Base-by-base conservation (phyloP, 2,888 invertebrate genomes). In the Toxonevra muliebris region DNA sequence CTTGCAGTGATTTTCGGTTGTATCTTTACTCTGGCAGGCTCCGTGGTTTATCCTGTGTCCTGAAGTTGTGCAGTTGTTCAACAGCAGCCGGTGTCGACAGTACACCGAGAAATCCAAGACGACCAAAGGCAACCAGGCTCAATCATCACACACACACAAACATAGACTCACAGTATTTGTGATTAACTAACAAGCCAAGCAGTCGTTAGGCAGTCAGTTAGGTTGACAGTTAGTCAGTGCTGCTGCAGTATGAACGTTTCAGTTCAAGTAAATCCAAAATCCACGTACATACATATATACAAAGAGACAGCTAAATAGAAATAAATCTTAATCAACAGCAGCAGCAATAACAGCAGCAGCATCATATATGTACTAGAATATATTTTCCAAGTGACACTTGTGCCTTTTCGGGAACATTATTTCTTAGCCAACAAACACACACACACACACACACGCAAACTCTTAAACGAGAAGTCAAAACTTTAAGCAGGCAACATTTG, bases 1-100 rank as follows among this genome's bases (percentile, higher is more conserved):
- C 3, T 30, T 15, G 12, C 43, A n/a, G 45, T 15, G 15, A n/a
- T 42, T 13, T 17, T 50, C 59, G 15, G 48, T 20, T 30, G 12
- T 43, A 58, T 61, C 48, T 61, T 58, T 57, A 53, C 61, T 42
- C 57, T 69, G 73, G 70, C 80, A 82, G 82, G 83, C 83, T 83
- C 82, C 83, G 79, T 82, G 82, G 82, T 77, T 80, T 80, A 80
- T 82, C 83, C 83, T 82, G 82, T 72, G 76, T 71, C 75, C 74
- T 78, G 80, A 77, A 77, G 79, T 80, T 76, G 80, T 80, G 79
- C 82, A 82, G 82, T 82, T 76, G 77, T 76, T 76, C 79, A 77
- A 77, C 80, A 81, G 79, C 82, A 83, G 83, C 79, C 82, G 83
- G 79, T 81, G 79, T 79, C 79, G 80, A 78, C 80, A 83, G 82